phyloP scores from a whole-genome alignment of 2,797 vertebrate genomes.

The Babyrousa celebensis region DNA sequence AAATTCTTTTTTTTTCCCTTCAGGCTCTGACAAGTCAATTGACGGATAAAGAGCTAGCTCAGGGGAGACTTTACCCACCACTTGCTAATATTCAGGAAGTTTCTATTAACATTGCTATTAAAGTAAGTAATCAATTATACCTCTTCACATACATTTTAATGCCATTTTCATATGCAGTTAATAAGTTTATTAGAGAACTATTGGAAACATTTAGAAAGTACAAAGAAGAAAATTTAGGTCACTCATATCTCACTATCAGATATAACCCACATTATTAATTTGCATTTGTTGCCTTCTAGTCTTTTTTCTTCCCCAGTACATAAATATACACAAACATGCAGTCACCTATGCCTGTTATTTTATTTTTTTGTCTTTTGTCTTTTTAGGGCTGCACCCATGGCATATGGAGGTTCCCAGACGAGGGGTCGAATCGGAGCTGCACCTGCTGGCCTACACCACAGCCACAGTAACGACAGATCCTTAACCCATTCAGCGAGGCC shows the following conservation, averaged over 20 bases:
- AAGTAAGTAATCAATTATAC: slow-evolving; percentile 91
- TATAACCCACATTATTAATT: not conserved
- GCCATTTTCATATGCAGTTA: slow-evolving; percentile 26
- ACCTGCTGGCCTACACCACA: too few relatives aligned
- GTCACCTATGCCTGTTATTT: not conserved
- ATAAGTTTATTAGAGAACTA: slow-evolving; percentile 2
- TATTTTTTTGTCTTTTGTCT: too few relatives aligned
- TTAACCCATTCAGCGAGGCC: too few relatives aligned
- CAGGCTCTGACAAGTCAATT: slow-evolving; percentile 96
- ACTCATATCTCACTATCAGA: not conserved
- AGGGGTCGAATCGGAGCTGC: too few relatives aligned
- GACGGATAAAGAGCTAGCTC: slow-evolving; percentile 94
- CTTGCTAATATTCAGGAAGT: slow-evolving; percentile 98
- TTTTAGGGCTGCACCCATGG: too few relatives aligned
- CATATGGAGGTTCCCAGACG: too few relatives aligned
- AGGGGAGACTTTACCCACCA: slow-evolving; percentile 97
- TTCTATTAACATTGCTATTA: slow-evolving; percentile 96
- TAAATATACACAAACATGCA: too few relatives aligned
- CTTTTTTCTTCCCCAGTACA: not conserved
- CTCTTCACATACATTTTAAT: slow-evolving; percentile 24
- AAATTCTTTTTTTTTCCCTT: slow-evolving; percentile 72
- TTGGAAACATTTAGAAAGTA: not conserved
- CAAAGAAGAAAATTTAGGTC: slow-evolving; percentile 50
- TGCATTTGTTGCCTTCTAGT: not conserved
- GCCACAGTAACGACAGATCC: too few relatives aligned